Evolutionary conservation across 2,113 vertebrate genomes (phyloP).

Genomic region (Phyllopteryx taeniolatus): DNA sequence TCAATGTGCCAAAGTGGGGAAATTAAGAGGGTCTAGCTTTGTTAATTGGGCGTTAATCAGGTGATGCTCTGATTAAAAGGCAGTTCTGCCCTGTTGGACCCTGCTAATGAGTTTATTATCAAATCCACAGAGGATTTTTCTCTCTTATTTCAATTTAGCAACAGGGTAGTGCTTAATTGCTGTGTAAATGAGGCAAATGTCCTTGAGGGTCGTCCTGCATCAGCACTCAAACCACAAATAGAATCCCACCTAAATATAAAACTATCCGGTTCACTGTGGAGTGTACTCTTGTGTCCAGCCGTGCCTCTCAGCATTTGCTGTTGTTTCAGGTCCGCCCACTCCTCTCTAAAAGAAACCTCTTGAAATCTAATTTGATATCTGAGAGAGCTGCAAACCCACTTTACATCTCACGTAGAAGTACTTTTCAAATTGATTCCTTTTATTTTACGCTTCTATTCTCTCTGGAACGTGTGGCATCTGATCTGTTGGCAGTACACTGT

Average conservation of each 20-base stretch:
- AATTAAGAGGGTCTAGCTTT: slow-evolving; percentile 69
- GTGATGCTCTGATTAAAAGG: slow-evolving; percentile 79
- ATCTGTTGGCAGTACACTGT: slow-evolving; percentile 11
- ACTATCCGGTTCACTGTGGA: background rate
- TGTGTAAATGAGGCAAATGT: slow-evolving; percentile 66
- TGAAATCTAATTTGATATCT: slow-evolving; percentile 22
- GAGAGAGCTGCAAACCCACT: slow-evolving; percentile 3
- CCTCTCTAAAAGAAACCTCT: background rate
- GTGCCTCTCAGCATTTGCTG: slow-evolving; percentile 2
- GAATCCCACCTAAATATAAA: slow-evolving; percentile 31
- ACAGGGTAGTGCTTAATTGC: slow-evolving; percentile 72
- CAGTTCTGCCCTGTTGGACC: slow-evolving; percentile 74
- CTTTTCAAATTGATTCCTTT: slow-evolving; percentile 39
- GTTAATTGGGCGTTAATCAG: slow-evolving; percentile 79
- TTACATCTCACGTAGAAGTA: slow-evolving; percentile 17
- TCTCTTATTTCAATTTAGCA: slow-evolving; percentile 74
- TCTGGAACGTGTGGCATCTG: background rate
- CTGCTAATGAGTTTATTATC: slow-evolving; percentile 78
- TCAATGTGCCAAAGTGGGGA: slow-evolving; percentile 62
- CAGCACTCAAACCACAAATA: slow-evolving; percentile 35
- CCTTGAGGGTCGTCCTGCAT: slow-evolving; percentile 70
- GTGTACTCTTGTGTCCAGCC: slow-evolving; percentile 20
- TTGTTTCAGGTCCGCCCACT: slow-evolving; percentile 1
- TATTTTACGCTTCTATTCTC: slow-evolving; percentile 20
- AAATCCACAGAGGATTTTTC: slow-evolving; percentile 73